Evolutionary conservation across 1,140 invertebrate species (phyloP).

Genomic region (Drosophila albomicans): DNA sequence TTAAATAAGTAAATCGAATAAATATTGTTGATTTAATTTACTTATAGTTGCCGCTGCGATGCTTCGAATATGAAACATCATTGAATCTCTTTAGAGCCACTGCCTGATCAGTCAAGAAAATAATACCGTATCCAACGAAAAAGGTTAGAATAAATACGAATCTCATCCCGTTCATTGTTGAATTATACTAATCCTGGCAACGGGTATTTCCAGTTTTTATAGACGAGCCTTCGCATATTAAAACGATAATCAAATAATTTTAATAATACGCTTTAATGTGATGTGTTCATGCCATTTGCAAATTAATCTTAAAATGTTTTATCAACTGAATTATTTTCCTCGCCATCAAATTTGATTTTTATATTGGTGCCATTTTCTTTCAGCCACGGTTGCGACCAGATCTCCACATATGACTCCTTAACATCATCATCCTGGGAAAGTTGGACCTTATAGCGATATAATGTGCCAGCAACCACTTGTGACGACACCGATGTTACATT

Average conservation of each 20-base stretch:
- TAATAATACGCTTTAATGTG: neutral
- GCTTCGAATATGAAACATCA: too few relatives aligned
- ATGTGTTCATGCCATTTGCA: neutral
- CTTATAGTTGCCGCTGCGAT: too few relatives aligned
- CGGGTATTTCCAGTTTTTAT: too few relatives aligned
- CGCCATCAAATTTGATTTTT: slow-evolving; percentile 14
- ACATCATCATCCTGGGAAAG: slow-evolving; percentile 48
- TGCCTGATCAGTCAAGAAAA: too few relatives aligned
- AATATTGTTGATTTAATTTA: too few relatives aligned
- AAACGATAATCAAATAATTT: neutral
- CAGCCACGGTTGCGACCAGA: slow-evolving; percentile 33
- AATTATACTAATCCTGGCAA: too few relatives aligned
- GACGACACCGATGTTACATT: slow-evolving; percentile 52
- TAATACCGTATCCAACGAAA: too few relatives aligned
- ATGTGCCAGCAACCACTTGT: slow-evolving; percentile 61
- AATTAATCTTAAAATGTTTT: slow-evolving; percentile 12
- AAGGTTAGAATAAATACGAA: too few relatives aligned
- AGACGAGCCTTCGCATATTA: neutral
- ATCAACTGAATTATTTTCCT: slow-evolving; percentile 9
- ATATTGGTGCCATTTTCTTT: slow-evolving; percentile 16
- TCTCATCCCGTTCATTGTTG: too few relatives aligned
- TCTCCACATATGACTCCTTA: slow-evolving; percentile 60
- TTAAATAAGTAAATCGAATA: too few relatives aligned
- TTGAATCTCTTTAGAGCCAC: too few relatives aligned
- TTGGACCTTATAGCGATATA: slow-evolving; percentile 58